These are phyloP conservation scores for Diarsia mendica DNA, from an alignment of 2,888 invertebrate species.

Conservation along the genomic window DNA sequence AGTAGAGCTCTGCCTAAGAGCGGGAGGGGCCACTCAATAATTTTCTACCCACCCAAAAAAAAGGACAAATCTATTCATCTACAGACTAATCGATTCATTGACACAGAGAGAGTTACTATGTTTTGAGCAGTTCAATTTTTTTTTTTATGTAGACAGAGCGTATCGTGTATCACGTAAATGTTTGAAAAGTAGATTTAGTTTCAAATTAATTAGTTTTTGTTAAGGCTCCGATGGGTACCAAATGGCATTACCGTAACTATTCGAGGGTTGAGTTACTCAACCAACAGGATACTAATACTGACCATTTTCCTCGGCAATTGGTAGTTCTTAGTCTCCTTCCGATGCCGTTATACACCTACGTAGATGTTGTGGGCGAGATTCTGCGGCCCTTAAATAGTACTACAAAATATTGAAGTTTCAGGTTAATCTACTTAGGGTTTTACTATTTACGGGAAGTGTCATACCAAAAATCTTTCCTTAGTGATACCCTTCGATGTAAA, in stretches of 20 bases:
- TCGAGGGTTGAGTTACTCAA: background rate
- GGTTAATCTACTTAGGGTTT: background rate
- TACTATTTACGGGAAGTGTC: background rate
- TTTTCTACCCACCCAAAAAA: no score
- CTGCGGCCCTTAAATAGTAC: background rate
- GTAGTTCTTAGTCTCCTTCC: background rate
- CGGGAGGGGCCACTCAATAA: no score
- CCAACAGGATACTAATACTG: background rate
- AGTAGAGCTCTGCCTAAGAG: no score
- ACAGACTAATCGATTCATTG: no score
- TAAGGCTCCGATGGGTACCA: background rate
- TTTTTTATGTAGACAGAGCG: no score
- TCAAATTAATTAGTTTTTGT: background rate
- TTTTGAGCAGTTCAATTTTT: no score
- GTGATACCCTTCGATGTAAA: background rate
- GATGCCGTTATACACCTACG: background rate
- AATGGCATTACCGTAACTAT: background rate
- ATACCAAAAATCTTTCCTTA: background rate
- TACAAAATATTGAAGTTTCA: background rate
- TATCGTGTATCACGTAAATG: no score
- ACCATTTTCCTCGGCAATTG: background rate
- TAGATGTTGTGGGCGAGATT: background rate
- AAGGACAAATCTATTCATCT: no score
- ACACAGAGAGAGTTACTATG: no score
- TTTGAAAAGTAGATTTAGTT: background rate